Evolutionary conservation across 2,888 invertebrate species (phyloP).

Genomic region (Megamerina dolium): DNA sequence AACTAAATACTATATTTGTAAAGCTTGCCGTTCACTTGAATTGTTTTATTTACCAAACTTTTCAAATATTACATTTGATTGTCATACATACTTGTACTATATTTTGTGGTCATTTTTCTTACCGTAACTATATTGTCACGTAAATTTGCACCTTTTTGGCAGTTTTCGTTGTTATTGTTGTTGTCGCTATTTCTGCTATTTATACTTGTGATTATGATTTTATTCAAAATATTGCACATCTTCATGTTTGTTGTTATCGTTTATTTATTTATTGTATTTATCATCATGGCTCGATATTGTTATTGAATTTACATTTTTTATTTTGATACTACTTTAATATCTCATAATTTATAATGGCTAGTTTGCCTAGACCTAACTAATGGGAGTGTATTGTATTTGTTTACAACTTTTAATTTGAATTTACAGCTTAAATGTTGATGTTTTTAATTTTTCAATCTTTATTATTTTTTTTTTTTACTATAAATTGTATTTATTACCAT

Average conservation of each 20-base stretch:
- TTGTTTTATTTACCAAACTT: too few relatives aligned
- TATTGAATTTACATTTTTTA: neutral
- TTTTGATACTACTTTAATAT: too few relatives aligned
- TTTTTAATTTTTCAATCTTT: neutral
- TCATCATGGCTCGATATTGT: neutral
- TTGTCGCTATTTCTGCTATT: conserved; percentile 10
- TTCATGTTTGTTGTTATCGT: neutral
- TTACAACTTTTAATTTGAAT: conserved; percentile 18
- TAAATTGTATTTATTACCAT: too few relatives aligned
- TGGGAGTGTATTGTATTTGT: conserved; percentile 22
- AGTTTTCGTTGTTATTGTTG: conserved; percentile 9
- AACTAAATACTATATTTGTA: too few relatives aligned
- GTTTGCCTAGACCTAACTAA: conserved; percentile 43
- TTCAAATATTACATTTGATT: too few relatives aligned
- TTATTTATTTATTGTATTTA: neutral
- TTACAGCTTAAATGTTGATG: neutral
- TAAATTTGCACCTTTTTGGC: conserved; percentile 10
- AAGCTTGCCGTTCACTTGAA: too few relatives aligned
- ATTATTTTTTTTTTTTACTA: too few relatives aligned
- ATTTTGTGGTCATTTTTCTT: too few relatives aligned
- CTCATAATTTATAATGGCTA: too few relatives aligned
- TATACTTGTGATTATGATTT: neutral
- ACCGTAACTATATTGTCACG: too few relatives aligned
- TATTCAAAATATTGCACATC: neutral
- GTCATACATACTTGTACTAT: too few relatives aligned